Conservation (phyloP, 2,888 invertebrate genomes). For the Marasmarcha lunaedactyla region DNA sequence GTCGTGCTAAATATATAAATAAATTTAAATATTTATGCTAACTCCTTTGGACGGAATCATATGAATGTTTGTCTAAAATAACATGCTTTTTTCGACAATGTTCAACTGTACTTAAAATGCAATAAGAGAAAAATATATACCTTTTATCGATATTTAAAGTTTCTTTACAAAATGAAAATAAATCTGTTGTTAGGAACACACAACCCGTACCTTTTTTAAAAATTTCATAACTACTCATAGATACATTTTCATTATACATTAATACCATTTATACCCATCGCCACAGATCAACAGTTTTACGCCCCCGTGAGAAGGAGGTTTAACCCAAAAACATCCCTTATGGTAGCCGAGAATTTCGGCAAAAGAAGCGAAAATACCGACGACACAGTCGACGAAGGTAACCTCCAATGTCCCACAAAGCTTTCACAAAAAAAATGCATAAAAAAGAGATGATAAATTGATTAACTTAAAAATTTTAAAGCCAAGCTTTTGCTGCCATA, state of each 20-base stretch:
- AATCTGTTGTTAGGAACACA: too few relatives aligned
- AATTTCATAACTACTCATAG: not conserved
- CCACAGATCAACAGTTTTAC: slow-evolving; percentile 14
- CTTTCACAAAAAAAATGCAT: not conserved
- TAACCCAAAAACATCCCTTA: slow-evolving; percentile 39
- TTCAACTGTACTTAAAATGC: too few relatives aligned
- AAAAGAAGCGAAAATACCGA: slow-evolving; percentile 32
- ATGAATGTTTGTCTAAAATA: too few relatives aligned
- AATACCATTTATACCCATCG: slow-evolving; percentile 19
- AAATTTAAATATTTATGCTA: too few relatives aligned
- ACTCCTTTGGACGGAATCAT: too few relatives aligned
- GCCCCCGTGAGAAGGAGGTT: slow-evolving; percentile 32
- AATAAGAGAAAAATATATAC: too few relatives aligned
- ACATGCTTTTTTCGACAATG: too few relatives aligned
- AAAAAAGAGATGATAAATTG: too few relatives aligned
- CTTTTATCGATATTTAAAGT: too few relatives aligned
- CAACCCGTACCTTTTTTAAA: too few relatives aligned
- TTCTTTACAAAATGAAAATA: too few relatives aligned
- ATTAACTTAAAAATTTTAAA: not conserved
- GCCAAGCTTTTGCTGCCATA: not conserved
- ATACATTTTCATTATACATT: slow-evolving; percentile 8
- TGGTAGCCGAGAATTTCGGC: slow-evolving; percentile 49
- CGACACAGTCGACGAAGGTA: slow-evolving; percentile 40
- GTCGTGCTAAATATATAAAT: too few relatives aligned
- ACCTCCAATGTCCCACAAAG: slow-evolving; percentile 10